These are phyloP conservation scores for Capitulum mitella DNA, from an alignment of 2,888 invertebrate genomes.

Conservation along the genomic window DNA sequence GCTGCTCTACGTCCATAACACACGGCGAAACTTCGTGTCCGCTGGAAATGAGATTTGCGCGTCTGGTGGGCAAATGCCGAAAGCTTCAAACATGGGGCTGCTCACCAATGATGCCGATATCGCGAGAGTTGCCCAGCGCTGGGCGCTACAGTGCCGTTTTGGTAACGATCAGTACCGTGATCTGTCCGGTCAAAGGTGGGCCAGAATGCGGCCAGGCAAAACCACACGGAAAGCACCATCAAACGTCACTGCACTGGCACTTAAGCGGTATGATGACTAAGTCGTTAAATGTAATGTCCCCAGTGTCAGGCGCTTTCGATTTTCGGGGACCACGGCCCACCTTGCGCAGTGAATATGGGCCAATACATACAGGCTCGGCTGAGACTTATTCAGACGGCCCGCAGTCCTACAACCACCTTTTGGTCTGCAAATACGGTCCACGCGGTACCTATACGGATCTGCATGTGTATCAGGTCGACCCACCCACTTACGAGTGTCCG, in stretches of 20 bases:
- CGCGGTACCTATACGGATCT: not conserved
- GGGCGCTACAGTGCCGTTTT: not conserved
- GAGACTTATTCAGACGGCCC: not conserved
- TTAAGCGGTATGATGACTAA: not conserved
- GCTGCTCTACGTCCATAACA: not conserved
- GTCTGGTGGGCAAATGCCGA: not conserved
- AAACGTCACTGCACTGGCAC: not conserved
- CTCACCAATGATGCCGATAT: not conserved
- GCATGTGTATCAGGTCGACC: not conserved
- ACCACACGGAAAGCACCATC: not conserved
- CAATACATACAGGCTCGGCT: not conserved
- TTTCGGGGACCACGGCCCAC: not conserved
- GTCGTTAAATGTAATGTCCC: not conserved
- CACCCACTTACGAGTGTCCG: not conserved
- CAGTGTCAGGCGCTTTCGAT: not conserved
- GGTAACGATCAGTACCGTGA: not conserved
- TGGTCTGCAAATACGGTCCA: not conserved
- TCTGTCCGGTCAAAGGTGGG: not conserved
- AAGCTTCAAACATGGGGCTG: not conserved
- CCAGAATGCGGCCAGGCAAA: not conserved
- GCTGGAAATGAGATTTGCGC: not conserved
- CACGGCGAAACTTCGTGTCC: not conserved
- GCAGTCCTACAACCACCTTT: not conserved
- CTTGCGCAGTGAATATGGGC: not conserved
- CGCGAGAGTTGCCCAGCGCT: not conserved